Percentiles rank a stretch among this genome's conserved stretches.
Evolutionary conservation across 2,888 invertebrate species (phyloP).

Genomic region (Geotrupes spiniger): DNA sequence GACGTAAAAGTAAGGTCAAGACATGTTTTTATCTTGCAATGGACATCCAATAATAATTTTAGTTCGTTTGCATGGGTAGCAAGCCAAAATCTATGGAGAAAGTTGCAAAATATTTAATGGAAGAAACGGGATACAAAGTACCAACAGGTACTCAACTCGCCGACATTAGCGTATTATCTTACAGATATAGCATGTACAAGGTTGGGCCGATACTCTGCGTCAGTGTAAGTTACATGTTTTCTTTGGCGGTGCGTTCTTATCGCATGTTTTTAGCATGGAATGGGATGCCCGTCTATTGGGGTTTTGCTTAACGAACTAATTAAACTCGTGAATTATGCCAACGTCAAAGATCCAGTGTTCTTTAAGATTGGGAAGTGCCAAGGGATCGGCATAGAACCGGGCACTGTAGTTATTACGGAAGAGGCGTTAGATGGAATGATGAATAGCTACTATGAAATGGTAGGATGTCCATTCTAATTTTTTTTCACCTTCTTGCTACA

Average conservation of each 20-base stretch:
- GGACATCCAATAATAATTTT: constrained; percentile 42
- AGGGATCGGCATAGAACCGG: constrained; percentile 88
- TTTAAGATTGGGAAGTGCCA: constrained; percentile 94
- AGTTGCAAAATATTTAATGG: constrained; percentile 88
- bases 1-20: neutral
- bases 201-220: constrained; percentile 84
- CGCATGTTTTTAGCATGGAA: constrained; percentile 76
- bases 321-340: constrained; percentile 93
- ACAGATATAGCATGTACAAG: constrained; percentile 95
- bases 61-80: constrained; percentile 98
- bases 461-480: neutral
- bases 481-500: neutral
- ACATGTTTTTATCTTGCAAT: too few relatives aligned
- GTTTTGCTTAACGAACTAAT: constrained; percentile 95
- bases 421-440: constrained; percentile 88
- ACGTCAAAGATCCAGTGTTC: constrained; percentile 83
- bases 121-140: constrained; percentile 84
- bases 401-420: constrained; percentile 91
- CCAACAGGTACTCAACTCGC: constrained; percentile 84
- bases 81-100: constrained; percentile 92
- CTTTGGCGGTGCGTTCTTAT: neutral
- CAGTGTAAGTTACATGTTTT: constrained; percentile 63
- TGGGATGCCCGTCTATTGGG: constrained; percentile 95
- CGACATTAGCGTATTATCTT: constrained; percentile 88
- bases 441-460: constrained; percentile 74